Conservation (phyloP, 2,888 invertebrate species). For the Oscheius sp. region DNA sequence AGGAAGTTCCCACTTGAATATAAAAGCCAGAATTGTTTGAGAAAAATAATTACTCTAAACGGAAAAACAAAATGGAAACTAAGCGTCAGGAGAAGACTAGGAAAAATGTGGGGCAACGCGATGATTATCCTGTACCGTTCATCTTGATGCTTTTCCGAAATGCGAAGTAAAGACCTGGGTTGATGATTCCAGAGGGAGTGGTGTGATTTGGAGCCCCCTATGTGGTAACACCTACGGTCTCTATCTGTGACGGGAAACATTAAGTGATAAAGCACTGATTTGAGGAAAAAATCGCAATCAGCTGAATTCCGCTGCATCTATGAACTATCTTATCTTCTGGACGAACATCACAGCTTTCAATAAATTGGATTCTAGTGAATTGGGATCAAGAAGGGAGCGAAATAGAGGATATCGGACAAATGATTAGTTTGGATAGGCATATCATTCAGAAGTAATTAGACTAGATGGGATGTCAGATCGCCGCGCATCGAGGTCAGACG, state of each 20-base stretch:
- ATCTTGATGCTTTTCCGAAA: conserved; percentile 17
- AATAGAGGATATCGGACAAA: too few relatives aligned
- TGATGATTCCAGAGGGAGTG: neutral
- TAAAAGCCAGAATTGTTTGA: neutral
- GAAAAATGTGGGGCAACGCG: conserved; percentile 13
- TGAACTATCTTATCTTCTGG: too few relatives aligned
- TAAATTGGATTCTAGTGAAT: too few relatives aligned
- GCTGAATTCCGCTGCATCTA: too few relatives aligned
- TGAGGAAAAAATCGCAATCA: neutral
- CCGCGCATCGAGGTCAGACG: conserved; percentile 4
- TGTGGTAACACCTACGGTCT: too few relatives aligned
- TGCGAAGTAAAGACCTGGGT: neutral
- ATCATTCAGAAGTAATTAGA: neutral
- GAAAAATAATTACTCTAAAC: neutral
- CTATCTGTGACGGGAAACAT: too few relatives aligned
- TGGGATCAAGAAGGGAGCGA: too few relatives aligned
- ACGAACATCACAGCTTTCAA: too few relatives aligned
- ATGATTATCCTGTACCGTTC: conserved; percentile 20
- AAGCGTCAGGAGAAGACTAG: neutral
- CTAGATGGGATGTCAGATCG: conserved; percentile 14
- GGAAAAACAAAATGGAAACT: neutral
- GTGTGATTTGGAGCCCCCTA: too few relatives aligned
- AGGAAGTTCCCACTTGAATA: too few relatives aligned
- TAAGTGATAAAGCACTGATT: conserved; percentile 3
- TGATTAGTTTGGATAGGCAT: conserved; percentile 9